A percentile compares a stretch with the other conserved stretches of the same genome.
Evolutionary conservation across 2,113 vertebrate species (phyloP).

Genomic region (Azemiops feae): DNA sequence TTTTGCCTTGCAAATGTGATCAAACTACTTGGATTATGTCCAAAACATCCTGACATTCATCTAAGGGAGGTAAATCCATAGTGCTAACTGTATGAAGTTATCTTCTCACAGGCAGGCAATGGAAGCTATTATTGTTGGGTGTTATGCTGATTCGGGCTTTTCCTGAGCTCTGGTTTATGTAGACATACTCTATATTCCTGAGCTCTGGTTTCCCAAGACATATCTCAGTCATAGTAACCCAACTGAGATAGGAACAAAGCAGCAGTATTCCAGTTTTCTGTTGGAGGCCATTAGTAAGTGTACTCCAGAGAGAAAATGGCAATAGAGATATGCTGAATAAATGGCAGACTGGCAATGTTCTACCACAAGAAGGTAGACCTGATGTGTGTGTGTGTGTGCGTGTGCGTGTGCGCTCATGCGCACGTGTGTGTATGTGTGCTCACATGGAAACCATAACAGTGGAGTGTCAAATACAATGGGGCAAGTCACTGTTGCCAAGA

Average conservation of each 20-base stretch:
- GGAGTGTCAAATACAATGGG: background rate
- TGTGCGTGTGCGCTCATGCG: too few species aligned
- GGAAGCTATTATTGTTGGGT: background rate
- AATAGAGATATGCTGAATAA: background rate
- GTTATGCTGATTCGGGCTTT: background rate
- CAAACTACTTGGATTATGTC: slow-evolving; percentile 29
- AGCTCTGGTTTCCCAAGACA: background rate
- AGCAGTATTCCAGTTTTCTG: background rate
- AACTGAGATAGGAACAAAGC: background rate
- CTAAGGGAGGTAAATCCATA: background rate
- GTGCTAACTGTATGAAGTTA: background rate
- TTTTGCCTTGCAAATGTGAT: background rate
- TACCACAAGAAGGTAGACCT: background rate
- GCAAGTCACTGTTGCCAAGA: background rate
- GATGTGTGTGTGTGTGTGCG: background rate
- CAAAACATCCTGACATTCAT: slow-evolving; percentile 4
- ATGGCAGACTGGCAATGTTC: background rate
- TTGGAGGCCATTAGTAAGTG: background rate
- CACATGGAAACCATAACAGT: background rate
- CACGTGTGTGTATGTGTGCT: background rate
- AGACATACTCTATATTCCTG: background rate
- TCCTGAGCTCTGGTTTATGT: background rate
- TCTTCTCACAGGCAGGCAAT: background rate
- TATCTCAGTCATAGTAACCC: background rate
- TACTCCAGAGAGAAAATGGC: background rate